Base-by-base conservation (phyloP, 2,888 invertebrate species). In the Agonopterix alstromeriana region DNA sequence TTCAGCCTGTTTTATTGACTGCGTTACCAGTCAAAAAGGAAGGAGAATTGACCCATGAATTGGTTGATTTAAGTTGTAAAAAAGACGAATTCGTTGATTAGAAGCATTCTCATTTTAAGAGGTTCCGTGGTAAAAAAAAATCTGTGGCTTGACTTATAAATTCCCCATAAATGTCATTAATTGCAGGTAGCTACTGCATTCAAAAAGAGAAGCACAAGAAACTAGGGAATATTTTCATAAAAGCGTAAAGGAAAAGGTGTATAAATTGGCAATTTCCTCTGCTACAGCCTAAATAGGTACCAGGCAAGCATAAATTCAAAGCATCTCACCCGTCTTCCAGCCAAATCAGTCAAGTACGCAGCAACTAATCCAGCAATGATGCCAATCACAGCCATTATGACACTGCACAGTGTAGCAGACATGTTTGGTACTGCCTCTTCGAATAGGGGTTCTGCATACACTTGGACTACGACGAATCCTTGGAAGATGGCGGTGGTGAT, bases 401-500 rank as follows among this genome's bases (percentile, higher is more conserved):
- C 63, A 14, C 75, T 71, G 48, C 76, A 67, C 1, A 80, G 9
- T 0, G 70, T 77, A 0, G 85, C 46, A 0, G 84, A 78, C 53
- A 77, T 67, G 36, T 48, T 61, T 0, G 83, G 82, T 0, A 81
- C 62, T 0, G 79, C 79, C 45, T 75, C 65, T 0, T 53, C 51
- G 52, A 85, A 84, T 35, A 85, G 50, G 0, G 80, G 80, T 8
- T 72, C 74, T 0, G 84, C 83, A 51, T 81, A 84, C 27, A 84
- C 82, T 54, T 82, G 79, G 0, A 84, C 57, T 0, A 73, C 73
- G 0, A 82, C 62, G 0, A 82, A 49, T 0, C 85, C 85, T 71
- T 84, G 82, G 61, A 79, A 80, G 10, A 77, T 67, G n/a, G 72
- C 58, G 0, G 72, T 57, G 0, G 76, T 71, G 50, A 70, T 61